Base-by-base conservation (phyloP, 2,797 vertebrate genomes). In the Chrysocyon brachyurus region DNA sequence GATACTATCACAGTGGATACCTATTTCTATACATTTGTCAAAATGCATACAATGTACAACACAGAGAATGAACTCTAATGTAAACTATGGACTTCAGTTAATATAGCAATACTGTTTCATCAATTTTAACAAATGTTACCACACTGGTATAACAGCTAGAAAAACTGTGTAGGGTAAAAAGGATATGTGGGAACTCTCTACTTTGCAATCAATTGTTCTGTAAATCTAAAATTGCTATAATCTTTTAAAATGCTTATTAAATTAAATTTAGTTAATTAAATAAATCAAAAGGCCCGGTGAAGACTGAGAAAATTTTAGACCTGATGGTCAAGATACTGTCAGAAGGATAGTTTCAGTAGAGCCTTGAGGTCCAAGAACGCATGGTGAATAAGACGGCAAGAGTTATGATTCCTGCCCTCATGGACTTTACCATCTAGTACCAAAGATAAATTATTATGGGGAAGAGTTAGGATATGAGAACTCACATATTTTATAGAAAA, bases 201-300 rank as follows among this genome's bases (percentile, higher is more conserved):
- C 61, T 95, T 82, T 63, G 40, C 21, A 57, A 77, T 24, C 7
- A 19, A 56, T 87, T 90, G 70, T 83, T 83, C n/a, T 86, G 31
- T 88, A 97, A 96, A 78, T 52, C 26, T 84, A 73, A 93, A 75
- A 87, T 49, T 82, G 59, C 78, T 86, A 17, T 81, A 85, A 91
- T 79, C 56, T 85, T 75, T 52, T 49, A 92, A 87, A 33, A 84
- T 26, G n/a, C 11, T 12, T 70, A 86, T 75, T 90, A 28, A 36
- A 70, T 83, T 84, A 54, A 84, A 49, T 40, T 79, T 78, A 93
- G 46, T 63, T 88, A 77, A 93, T 88, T 22, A 79, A 72, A 52
- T 85, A 88, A 95, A 90, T 84, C 63, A 78, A 88, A 61, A 26
- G 68, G 56, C 56, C 15, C 33, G 33, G 5, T 54, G 28, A 64